Percentiles rank a stretch among this genome's conserved stretches.
These are phyloP conservation scores for Dendronephthya gigantea DNA, from an alignment of 64 coral and sea anemone genomes.

Conservation along the genomic window DNA sequence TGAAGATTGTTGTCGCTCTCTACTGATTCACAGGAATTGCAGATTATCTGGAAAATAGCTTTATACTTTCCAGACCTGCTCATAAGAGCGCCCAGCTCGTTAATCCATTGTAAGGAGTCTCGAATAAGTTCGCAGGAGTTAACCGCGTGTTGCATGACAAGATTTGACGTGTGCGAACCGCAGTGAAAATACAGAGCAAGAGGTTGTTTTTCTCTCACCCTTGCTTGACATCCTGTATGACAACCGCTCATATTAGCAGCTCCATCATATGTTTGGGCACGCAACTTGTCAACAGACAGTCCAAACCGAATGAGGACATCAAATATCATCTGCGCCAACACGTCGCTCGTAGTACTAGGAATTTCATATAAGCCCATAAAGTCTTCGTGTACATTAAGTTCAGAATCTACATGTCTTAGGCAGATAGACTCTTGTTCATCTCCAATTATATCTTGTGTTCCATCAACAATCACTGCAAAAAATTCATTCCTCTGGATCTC, in stretches of 20 bases:
- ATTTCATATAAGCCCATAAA: not conserved
- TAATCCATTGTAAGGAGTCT: not conserved
- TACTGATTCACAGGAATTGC: not conserved
- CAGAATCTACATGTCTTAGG: not conserved
- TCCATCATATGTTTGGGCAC: not conserved
- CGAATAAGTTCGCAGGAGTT: not conserved
- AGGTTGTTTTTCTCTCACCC: not conserved
- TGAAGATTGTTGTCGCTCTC: not conserved
- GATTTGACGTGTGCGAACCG: not conserved
- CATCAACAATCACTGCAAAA: not conserved
- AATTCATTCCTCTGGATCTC: not conserved
- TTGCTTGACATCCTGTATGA: not conserved
- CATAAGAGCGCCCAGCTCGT: not conserved
- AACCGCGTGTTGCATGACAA: not conserved
- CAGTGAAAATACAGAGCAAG: not conserved
- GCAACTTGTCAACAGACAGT: not conserved
- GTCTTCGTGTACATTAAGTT: not conserved
- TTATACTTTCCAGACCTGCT: not conserved
- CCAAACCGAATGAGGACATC: not conserved
- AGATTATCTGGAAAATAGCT: not conserved
- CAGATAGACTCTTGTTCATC: not conserved
- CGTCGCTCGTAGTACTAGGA: not conserved
- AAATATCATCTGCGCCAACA: not conserved
- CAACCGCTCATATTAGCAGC: too few species aligned
- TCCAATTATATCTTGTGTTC: not conserved